Base-by-base conservation (phyloP, 1,140 invertebrate species). In the Coptotermes formosanus region DNA sequence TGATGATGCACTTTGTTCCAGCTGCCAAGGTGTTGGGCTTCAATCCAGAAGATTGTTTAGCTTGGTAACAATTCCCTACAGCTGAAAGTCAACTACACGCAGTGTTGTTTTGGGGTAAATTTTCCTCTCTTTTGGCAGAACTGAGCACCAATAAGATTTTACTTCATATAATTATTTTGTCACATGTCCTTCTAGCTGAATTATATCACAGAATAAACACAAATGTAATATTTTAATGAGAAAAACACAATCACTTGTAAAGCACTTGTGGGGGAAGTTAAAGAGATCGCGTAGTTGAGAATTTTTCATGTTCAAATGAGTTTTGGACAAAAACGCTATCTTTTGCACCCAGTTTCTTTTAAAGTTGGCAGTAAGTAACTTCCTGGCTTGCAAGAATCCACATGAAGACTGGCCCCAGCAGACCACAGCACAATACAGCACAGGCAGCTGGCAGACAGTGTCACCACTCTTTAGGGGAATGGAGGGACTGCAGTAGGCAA, bases 241-340 rank as follows among this genome's bases (percentile, higher is more conserved):
- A 86, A 87, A 87, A 89, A 89, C 87, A 86, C 85, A 88, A 89
- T 88, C 87, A 89, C 88, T 88, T 89, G 88, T 89, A 89, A 89
- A 89, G 89, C 89, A 89, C 89, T 89, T 89, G 88, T 88, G 88
- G 89, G 89, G 88, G 87, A 88, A 88, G 84, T 87, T 89, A 86
- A n/a, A 88, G 87, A 89, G 87, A 88, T 87, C 55, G 87, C 87
- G 19, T 85, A 86, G 85, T 45, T 86, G 43, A 83, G 81, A 86
- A 85, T 86, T 59, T 82, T 86, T 82, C 38, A 44, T 83, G 25
- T 30, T 86, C 82, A 84, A 86, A 86, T 84, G 55, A 86, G 75
- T 82, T 86, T 75, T 84, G 59, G 86, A 86, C 86, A 86, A 86
- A 84, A 52, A 45, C 45, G 52, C 55, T 32, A 59, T 84, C n/a